Percentiles rank a stretch among this genome's conserved stretches.
These are phyloP conservation scores for Hypomecis atomaria DNA, from an alignment of 2,888 invertebrate genomes.

Conservation along the genomic window DNA sequence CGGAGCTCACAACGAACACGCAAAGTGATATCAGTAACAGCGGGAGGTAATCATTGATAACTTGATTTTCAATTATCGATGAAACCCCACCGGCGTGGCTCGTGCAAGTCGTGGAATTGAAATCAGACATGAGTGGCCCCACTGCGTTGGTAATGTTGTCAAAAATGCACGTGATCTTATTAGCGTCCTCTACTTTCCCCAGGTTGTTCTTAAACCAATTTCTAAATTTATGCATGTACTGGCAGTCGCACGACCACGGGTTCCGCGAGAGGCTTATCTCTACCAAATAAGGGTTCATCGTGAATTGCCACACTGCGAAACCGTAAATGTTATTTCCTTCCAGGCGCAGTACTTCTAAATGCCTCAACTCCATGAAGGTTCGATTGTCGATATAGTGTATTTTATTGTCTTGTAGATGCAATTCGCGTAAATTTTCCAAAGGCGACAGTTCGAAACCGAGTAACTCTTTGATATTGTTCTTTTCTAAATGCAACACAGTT, in stretches of 20 bases:
- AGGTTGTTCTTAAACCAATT: conserved; percentile 91
- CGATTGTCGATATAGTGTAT: conserved; percentile 93
- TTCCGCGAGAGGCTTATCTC: conserved; percentile 93
- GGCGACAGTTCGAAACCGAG: conserved; percentile 93
- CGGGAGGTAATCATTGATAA: conserved; percentile 93
- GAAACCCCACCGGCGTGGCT: conserved; percentile 89
- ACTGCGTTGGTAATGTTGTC: conserved; percentile 89
- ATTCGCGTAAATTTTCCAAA: conserved; percentile 92
- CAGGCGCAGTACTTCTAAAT: conserved; percentile 92
- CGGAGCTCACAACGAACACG: conserved; percentile 90
- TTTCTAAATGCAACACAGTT: conserved; percentile 92
- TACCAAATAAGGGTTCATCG: conserved; percentile 93
- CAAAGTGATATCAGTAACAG: conserved; percentile 91
- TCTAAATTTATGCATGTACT: conserved; percentile 91
- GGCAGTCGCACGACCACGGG: conserved; percentile 96
- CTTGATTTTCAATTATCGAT: conserved; percentile 89
- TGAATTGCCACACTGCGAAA: conserved; percentile 94
- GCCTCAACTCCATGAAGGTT: conserved; percentile 92
- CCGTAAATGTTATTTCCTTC: conserved; percentile 93
- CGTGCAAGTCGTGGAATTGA: conserved; percentile 91
- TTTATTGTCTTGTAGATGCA: conserved; percentile 94
- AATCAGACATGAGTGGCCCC: conserved; percentile 89
- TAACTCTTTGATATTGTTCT: conserved; percentile 92
- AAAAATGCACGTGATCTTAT: conserved; percentile 90
- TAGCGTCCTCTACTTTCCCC: conserved; percentile 92